A percentile compares a stretch with the other conserved stretches of the same genome.
These are phyloP conservation scores for Panagrolaimus sp. DNA, from an alignment of 1,140 invertebrate species.

Conservation along the genomic window DNA sequence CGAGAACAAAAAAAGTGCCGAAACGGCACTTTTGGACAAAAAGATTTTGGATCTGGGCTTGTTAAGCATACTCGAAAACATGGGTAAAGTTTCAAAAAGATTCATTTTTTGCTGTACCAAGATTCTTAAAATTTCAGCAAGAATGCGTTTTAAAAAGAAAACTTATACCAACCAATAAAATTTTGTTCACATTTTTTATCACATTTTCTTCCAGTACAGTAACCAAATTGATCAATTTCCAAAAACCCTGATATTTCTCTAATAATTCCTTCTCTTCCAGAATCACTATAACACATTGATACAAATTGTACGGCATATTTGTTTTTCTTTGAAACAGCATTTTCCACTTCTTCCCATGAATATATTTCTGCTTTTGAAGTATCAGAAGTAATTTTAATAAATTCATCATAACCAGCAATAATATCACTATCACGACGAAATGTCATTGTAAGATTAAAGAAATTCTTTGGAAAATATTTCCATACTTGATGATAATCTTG, in stretches of 20 bases:
- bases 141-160: too few relatives aligned
- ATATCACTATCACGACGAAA: conserved; percentile 9
- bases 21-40: too few relatives aligned
- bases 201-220: background rate
- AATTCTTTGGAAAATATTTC: background rate
- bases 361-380: background rate
- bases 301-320: background rate
- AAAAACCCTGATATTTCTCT: background rate
- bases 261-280: background rate
- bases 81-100: too few relatives aligned
- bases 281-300: background rate
- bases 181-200: background rate
- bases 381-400: background rate
- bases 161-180: background rate
- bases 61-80: too few relatives aligned
- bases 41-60: too few relatives aligned
- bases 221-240: background rate
- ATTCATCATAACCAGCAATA: background rate
- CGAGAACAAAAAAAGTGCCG: too few relatives aligned
- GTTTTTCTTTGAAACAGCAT: background rate
- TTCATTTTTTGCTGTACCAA: too few relatives aligned
- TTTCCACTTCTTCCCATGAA: too few relatives aligned
- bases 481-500: too few relatives aligned
- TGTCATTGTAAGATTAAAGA: background rate
- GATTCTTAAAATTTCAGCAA: too few relatives aligned